Base-by-base conservation (phyloP, 2,113 vertebrate genomes). In the Tonatia bakeri region DNA sequence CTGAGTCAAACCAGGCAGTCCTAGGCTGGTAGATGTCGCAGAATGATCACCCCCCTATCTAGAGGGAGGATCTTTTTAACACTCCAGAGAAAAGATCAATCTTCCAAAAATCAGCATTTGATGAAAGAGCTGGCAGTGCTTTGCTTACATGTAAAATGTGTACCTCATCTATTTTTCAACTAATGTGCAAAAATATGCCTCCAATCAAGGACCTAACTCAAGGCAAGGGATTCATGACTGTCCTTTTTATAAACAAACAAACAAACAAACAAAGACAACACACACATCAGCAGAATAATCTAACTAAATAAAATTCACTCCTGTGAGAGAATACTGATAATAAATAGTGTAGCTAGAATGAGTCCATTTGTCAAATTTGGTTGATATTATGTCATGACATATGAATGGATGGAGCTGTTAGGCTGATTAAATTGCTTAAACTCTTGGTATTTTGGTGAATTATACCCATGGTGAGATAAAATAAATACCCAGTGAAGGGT, bases 391-490 rank as follows among this genome's bases (percentile, higher is more conserved):
- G 19, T 94, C 90, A 88, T 96, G 86, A 95, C 69, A 95, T 43
- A 76, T 45, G 31, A 87, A 96, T 83, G 52, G 79, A 97, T 95
- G 96, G 95, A 96, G 56, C 72, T 91, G 47, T 94, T 88, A 70
- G 17, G 52, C 77, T 89, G 70, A 87, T 91, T 43, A 97, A 96
- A 87, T 95, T 97, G 77, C 96, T 98, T 95, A 90, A 83, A 91
- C 26, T 95, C 36, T 81, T 94, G 40, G 92, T 91, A 92, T 90
- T 95, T 40, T 40, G 65, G 87, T 97, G 94, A 98, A 89, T 97
- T 97, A 90, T 45, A 96, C 77, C 93, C 82, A 84, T 38, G 47
- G 79, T 70, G 61, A 92, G 87, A 94, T 96, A 75, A 89, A 72
- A 95, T 95, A 69, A 98, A 97, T 45, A 56, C 52, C 52, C 47